Conservation (phyloP, 2,113 vertebrate genomes). For the Cygnus atratus region DNA sequence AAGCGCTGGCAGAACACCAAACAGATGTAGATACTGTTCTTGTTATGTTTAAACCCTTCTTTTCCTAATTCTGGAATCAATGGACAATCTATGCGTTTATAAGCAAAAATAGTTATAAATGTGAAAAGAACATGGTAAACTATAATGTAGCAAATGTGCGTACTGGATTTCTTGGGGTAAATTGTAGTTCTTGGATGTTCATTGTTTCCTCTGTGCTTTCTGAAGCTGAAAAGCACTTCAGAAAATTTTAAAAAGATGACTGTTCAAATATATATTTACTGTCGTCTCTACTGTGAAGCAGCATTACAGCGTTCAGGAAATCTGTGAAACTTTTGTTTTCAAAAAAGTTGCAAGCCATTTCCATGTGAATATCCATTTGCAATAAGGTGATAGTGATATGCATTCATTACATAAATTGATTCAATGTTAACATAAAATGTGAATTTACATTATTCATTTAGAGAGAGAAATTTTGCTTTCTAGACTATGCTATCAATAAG, state of each 20-base stretch:
- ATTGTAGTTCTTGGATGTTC: neutral
- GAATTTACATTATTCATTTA: neutral
- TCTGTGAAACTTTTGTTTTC: neutral
- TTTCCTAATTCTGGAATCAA: constrained; percentile 2
- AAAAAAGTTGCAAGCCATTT: neutral
- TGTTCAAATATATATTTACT: neutral
- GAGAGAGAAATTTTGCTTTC: neutral
- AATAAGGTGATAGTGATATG: neutral
- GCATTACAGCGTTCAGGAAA: neutral
- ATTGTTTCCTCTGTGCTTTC: neutral
- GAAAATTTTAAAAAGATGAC: neutral
- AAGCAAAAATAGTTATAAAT: constrained; percentile 14
- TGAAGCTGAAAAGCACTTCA: neutral
- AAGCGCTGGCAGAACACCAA: constrained; percentile 31
- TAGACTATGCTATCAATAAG: neutral
- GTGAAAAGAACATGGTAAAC: constrained; percentile 22
- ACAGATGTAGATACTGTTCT: neutral
- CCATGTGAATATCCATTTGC: neutral
- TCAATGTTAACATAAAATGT: neutral
- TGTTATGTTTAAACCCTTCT: neutral
- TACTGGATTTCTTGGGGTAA: neutral
- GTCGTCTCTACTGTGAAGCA: neutral
- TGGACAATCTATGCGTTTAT: constrained; percentile 20
- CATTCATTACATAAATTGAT: neutral
- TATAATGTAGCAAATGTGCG: constrained; percentile 3